phyloP scores from a whole-genome alignment of 2,797 vertebrate species.

The Heliangelus exortis region DNA sequence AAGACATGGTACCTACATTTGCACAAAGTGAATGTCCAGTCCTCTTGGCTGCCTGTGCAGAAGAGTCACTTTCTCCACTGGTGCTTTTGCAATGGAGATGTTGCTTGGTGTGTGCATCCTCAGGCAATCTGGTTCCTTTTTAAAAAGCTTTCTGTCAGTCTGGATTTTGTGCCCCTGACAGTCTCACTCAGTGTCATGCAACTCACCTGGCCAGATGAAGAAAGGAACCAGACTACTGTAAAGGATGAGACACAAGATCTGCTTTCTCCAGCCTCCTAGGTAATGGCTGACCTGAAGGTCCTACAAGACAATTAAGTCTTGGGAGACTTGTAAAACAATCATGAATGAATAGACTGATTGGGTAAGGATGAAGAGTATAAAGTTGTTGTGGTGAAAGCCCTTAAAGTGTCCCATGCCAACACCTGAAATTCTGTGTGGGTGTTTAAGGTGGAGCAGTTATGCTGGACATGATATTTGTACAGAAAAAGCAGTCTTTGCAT shows the following conservation, averaged over 20 bases:
- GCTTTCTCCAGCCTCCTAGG: not conserved
- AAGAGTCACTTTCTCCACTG: not conserved
- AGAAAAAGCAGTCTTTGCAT: not conserved
- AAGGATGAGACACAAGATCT: not conserved
- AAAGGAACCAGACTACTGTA: not conserved
- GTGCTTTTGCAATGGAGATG: not conserved
- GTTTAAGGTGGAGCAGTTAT: not conserved
- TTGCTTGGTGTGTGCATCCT: not conserved
- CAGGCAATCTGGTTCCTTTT: not conserved
- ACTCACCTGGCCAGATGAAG: not conserved
- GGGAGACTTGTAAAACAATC: not conserved
- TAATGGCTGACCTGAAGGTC: not conserved
- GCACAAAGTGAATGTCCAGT: not conserved
- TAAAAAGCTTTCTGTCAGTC: not conserved
- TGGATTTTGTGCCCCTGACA: not conserved
- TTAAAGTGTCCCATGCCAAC: not conserved
- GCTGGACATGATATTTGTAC: accelerated
- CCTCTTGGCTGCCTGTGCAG: not conserved
- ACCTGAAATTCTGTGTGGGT: not conserved
- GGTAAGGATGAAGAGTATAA: not conserved
- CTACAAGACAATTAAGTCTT: not conserved
- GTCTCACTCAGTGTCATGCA: not conserved
- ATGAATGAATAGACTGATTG: not conserved
- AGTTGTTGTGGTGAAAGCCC: not conserved
- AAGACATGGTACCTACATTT: not conserved